Percentiles rank a stretch among this genome's conserved stretches.
Conservation (phyloP, 1,140 invertebrate genomes). For the Bombyx mori region DNA sequence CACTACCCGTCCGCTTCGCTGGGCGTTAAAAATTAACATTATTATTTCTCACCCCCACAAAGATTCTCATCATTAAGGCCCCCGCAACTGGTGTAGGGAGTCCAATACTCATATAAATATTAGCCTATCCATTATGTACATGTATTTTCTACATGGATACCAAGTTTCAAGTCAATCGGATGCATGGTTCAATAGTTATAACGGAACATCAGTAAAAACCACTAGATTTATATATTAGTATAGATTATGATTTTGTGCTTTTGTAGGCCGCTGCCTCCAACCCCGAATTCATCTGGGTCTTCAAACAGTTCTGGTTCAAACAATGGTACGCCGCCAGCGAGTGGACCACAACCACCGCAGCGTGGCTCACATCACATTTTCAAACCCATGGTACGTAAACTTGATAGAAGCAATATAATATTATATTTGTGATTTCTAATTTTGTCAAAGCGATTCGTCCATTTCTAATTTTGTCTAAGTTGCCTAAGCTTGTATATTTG, state of each 20-base stretch:
- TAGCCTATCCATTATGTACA: no score
- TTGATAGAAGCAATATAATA: background rate
- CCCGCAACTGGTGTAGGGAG: no score
- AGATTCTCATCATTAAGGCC: no score
- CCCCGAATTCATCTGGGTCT: slow-evolving; percentile 78
- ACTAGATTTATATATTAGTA: no score
- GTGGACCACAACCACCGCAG: slow-evolving; percentile 77
- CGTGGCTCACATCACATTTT: slow-evolving; percentile 85
- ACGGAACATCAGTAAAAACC: no score
- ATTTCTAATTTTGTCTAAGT: slow-evolving; percentile 14
- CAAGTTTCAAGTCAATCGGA: no score
- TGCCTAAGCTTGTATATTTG: background rate
- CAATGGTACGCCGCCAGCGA: slow-evolving; percentile 59
- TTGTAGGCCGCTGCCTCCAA: slow-evolving; percentile 85
- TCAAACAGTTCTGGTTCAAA: slow-evolving; percentile 71
- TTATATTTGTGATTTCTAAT: background rate
- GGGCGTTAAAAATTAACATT: no score
- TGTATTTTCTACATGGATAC: no score
- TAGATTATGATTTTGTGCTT: background rate
- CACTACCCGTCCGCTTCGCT: no score
- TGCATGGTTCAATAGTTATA: no score
- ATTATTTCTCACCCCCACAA: no score
- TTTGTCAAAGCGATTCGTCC: background rate
- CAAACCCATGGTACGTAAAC: slow-evolving; percentile 76
- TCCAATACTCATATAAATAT: no score